Percentiles rank a stretch among this genome's conserved stretches.
Evolutionary conservation across 2,113 vertebrate species (phyloP).

Genomic region (Glaucidium brasilianum): DNA sequence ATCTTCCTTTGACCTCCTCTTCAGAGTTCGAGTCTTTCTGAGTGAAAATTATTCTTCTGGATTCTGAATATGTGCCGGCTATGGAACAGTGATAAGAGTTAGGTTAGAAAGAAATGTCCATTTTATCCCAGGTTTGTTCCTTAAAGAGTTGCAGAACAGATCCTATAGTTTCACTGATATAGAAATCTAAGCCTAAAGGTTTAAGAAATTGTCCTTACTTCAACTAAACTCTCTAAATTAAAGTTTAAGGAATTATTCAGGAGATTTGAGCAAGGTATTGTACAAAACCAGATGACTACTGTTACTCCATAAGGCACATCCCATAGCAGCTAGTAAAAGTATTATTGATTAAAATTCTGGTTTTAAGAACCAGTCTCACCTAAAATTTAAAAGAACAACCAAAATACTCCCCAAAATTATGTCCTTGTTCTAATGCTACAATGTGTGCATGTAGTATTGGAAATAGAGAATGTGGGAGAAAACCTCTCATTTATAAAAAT

Average conservation of each 20-base stretch:
- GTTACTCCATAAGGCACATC: not conserved
- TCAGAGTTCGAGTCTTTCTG: not conserved
- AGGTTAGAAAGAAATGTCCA: not conserved
- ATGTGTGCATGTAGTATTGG: not conserved
- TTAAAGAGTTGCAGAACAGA: not conserved
- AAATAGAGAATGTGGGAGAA: not conserved
- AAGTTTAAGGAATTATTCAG: not conserved
- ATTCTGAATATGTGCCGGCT: not conserved
- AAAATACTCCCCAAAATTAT: not conserved
- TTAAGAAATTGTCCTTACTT: not conserved
- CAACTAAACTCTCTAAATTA: not conserved
- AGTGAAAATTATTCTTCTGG: not conserved
- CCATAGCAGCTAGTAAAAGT: no score
- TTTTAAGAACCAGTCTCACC: not conserved
- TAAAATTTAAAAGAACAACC: not conserved
- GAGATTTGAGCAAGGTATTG: no score
- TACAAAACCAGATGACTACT: not conserved
- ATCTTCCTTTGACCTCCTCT: not conserved
- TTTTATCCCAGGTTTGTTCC: not conserved
- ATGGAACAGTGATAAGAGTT: not conserved
- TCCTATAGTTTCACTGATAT: no score
- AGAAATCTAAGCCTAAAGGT: not conserved
- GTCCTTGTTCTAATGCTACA: no score
- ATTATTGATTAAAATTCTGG: not conserved
- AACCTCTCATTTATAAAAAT: not conserved